Evolutionary conservation across 2,888 invertebrate genomes (phyloP).

Genomic region (Parnassius glacialis): DNA sequence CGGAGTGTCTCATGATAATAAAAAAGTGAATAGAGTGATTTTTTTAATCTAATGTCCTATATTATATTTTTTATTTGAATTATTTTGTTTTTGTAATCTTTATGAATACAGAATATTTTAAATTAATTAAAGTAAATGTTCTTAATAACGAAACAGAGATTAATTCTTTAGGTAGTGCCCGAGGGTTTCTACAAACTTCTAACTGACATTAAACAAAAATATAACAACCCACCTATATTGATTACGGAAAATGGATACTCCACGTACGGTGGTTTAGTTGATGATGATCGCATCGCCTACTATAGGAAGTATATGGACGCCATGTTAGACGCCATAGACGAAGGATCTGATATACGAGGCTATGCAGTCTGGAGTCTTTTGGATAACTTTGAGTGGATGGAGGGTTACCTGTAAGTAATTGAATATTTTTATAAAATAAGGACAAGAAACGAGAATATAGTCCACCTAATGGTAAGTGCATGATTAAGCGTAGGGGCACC

Average conservation of each 20-base stretch:
- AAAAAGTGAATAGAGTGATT: no score
- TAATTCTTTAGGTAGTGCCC: conserved; percentile 55
- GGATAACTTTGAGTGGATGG: conserved; percentile 83
- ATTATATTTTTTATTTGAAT: no score
- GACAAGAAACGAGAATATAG: no score
- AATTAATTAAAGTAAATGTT: no score
- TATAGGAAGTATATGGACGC: conserved; percentile 58
- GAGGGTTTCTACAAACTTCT: conserved; percentile 80
- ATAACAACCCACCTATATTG: conserved; percentile 74
- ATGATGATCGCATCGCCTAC: conserved; percentile 60
- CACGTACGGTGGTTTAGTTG: conserved; percentile 48
- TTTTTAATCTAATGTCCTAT: no score
- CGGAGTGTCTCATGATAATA: no score
- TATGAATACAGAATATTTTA: no score
- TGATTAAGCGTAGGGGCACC: no score
- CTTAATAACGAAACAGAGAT: no score
- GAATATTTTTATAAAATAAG: no score
- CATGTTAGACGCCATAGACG: conserved; percentile 63
- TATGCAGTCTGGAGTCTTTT: conserved; percentile 83
- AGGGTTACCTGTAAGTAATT: conserved; percentile 73
- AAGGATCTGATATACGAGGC: conserved; percentile 64
- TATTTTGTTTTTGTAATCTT: no score
- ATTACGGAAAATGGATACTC: conserved; percentile 80
- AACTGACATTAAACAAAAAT: conserved; percentile 64
- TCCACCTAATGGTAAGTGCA: no score